These are phyloP conservation scores for Aspidoscelis tigris DNA, from an alignment of 2,113 vertebrate species.

Conservation along the genomic window DNA sequence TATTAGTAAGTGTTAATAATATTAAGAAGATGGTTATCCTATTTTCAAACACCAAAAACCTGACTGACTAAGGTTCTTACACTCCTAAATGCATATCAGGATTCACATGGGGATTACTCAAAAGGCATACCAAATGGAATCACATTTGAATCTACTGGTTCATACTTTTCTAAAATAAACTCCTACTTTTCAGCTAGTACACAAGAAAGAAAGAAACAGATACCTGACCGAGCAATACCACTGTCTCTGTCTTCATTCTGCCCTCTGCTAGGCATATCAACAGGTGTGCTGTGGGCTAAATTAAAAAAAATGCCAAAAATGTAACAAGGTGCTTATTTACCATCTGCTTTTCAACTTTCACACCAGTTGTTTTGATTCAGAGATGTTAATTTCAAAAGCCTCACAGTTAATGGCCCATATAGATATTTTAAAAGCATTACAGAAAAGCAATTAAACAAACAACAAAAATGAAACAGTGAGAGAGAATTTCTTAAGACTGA, in stretches of 20 bases:
- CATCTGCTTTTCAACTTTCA: background rate
- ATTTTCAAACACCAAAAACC: background rate
- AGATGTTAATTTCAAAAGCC: background rate
- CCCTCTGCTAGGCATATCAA: slow-evolving; percentile 90
- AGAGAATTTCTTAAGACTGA: background rate
- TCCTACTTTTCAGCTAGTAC: background rate
- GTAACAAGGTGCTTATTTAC: background rate
- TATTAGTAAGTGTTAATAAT: background rate
- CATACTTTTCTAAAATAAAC: background rate
- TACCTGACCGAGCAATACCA: slow-evolving; percentile 90
- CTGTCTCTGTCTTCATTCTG: slow-evolving; percentile 89
- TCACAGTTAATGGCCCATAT: background rate
- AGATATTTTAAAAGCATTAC: background rate
- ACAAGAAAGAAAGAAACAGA: slow-evolving; percentile 18
- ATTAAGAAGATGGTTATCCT: background rate
- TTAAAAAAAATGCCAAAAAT: slow-evolving; percentile 40
- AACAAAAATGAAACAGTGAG: background rate
- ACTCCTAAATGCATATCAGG: background rate
- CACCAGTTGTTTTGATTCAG: background rate
- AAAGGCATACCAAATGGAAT: background rate
- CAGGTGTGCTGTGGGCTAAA: slow-evolving; percentile 88
- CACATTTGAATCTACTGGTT: background rate
- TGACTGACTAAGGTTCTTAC: too few species aligned
- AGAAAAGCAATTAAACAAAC: background rate
- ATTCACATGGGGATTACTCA: background rate